Conservation (phyloP, 1,140 invertebrate species). For the Carposina sasakii region DNA sequence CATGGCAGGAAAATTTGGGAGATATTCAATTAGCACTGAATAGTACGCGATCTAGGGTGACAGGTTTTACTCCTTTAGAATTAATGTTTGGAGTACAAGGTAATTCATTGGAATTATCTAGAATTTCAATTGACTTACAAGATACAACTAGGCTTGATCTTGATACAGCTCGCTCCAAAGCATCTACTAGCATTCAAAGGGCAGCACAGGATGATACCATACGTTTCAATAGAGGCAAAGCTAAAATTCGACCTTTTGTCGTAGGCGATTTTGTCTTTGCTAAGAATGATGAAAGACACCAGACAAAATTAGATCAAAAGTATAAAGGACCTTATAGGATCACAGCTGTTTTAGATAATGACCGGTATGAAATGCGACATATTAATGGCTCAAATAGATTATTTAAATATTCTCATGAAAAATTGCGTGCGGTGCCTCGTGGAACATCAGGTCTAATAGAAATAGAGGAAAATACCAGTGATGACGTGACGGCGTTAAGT, state of each 20-base stretch:
- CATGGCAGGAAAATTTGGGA: conserved; percentile 8
- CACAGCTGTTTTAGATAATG: conserved; percentile 7
- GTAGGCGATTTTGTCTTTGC: conserved; percentile 11
- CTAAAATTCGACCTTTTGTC: not conserved
- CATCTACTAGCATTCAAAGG: conserved; percentile 3
- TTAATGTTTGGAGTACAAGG: conserved; percentile 9
- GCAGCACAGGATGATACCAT: not conserved
- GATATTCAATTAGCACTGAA: conserved; percentile 11
- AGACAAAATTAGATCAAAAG: conserved; percentile 11
- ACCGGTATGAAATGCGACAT: conserved; percentile 7
- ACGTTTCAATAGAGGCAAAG: conserved; percentile 13
- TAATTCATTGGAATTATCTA: conserved; percentile 1
- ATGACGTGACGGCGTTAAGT: conserved; percentile 8
- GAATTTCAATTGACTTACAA: not conserved
- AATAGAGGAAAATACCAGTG: conserved; percentile 1
- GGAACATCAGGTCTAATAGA: not conserved
- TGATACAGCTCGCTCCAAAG: not conserved
- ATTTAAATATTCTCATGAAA: conserved; percentile 12
- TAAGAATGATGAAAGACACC: conserved; percentile 7
- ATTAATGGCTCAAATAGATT: conserved; percentile 7
- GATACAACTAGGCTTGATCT: not conserved
- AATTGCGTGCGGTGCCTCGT: conserved; percentile 2
- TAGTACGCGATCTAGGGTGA: conserved; percentile 11
- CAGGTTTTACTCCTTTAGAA: conserved; percentile 10
- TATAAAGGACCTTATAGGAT: conserved; percentile 10